Evolutionary conservation across 2,888 invertebrate species (phyloP), one percentile per base, ranked within the genome.

Genomic region (Chrysomela aeneicollis): DNA sequence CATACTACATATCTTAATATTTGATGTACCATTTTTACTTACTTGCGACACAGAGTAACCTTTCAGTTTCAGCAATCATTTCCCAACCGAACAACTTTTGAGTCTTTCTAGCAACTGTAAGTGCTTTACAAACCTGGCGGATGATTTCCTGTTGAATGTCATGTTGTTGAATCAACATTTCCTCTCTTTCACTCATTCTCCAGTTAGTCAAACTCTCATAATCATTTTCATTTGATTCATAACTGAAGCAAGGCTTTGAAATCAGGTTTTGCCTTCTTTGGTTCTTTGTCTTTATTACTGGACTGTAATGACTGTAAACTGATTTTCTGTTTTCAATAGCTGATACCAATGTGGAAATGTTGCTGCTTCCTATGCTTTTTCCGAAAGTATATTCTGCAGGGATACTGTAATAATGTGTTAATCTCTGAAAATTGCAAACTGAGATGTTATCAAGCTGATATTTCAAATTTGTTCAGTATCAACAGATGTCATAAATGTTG

Each of bases 61-160:
- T 66, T 51, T 66, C 66, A 21, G 66, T 63, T 32, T 66, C 66
- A 12, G 58, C 9, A 6, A 57, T 46, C 19, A 58, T 50, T 17
- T 58, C 51, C 1, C 17, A 12, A 0, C 53, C 67, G 15, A 61
- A 54, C 21, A 54, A 57, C 10, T 51, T 26, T 1, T 61, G 37
- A 6, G 17, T 37, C 9, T 17, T 46, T 55, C 61, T 64, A 32
- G 63, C 64, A n/a, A 59, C n/a, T 9, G n/a, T 53, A 3, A 64
- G 46, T 46, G 67, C 67, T 32, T 61, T 67, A 6, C 59, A 51
- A 30, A 58, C 19, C 51, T 67, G 67, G 30, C 51, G n/a, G 21
- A 61, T 61, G 46, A 47, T 64, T 19, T 58, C 51, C 9, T 54
- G 26, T 12, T 61, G 63, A 22, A 32, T 21, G 12, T 37, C 50